These are phyloP conservation scores for Synaphobranchus kaupii DNA, from an alignment of 2,797 vertebrate species.

Conservation along the genomic window DNA sequence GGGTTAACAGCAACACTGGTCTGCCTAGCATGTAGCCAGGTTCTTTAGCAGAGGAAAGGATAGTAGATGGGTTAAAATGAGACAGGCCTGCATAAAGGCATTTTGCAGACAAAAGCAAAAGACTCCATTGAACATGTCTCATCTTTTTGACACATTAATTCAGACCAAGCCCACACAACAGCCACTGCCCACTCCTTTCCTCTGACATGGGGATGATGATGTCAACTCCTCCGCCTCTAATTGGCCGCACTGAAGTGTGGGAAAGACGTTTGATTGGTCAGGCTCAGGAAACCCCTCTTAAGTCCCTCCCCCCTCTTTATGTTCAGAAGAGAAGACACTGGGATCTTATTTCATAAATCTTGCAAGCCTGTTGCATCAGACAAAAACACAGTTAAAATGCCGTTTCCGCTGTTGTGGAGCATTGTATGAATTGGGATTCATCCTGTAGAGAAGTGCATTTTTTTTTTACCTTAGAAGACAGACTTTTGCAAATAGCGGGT, in stretches of 20 bases:
- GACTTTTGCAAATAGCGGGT: constrained; percentile 27
- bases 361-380: constrained; percentile 77
- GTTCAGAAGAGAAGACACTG: constrained; percentile 61
- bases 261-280: constrained; percentile 62
- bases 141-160: neutral
- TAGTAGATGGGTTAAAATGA: constrained; percentile 27
- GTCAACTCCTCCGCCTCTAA: constrained; percentile 52
- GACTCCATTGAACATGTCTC: neutral
- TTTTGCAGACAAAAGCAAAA: neutral
- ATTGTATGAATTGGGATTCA: constrained; percentile 52
- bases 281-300: constrained; percentile 56
- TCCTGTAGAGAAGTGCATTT: constrained; percentile 44
- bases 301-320: constrained; percentile 62
- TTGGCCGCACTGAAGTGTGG: constrained; percentile 52
- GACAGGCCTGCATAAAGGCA: constrained; percentile 12
- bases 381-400: constrained; percentile 69
- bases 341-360: constrained; percentile 67
- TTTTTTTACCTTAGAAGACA: constrained; percentile 1
- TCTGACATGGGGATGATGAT: constrained; percentile 52
- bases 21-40: constrained; percentile 42
- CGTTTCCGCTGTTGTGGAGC: constrained; percentile 55
- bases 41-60: constrained; percentile 32
- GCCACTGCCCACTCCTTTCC: neutral
- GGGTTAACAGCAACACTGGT: constrained; percentile 43
- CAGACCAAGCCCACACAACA: neutral